Conservation (phyloP, 2,888 invertebrate species). For the Eremobia ochroleuca region DNA sequence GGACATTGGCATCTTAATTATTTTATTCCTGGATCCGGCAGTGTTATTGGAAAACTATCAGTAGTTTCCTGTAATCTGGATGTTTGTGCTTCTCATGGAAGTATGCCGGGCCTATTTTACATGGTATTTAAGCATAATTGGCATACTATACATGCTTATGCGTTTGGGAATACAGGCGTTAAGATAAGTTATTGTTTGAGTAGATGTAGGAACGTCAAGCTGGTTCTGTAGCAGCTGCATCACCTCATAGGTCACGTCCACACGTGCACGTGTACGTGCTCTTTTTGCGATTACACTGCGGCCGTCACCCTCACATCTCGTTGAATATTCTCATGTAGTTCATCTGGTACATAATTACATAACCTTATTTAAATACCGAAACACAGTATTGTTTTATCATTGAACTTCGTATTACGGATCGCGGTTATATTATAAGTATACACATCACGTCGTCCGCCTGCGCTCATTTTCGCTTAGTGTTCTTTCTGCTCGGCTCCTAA, state of each 20-base stretch:
- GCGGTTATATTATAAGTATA: neutral
- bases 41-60: no score
- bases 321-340: neutral
- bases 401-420: constrained; percentile 8
- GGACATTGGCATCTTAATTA: no score
- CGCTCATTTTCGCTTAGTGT: neutral
- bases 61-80: no score
- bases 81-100: no score
- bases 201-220: neutral
- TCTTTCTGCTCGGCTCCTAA: neutral
- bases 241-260: constrained; percentile 5
- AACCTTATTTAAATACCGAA: neutral
- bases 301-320: neutral
- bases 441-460: neutral
- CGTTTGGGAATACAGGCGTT: neutral
- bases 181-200: neutral
- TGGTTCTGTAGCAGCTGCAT: neutral
- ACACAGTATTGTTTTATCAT: neutral
- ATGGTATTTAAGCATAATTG: no score
- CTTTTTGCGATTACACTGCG: neutral
- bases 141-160: neutral
- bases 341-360: neutral
- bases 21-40: no score
- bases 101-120: no score
- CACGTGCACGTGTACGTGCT: neutral